These are phyloP conservation scores for Rhingia campestris DNA, from an alignment of 2,888 invertebrate genomes.

Conservation along the genomic window DNA sequence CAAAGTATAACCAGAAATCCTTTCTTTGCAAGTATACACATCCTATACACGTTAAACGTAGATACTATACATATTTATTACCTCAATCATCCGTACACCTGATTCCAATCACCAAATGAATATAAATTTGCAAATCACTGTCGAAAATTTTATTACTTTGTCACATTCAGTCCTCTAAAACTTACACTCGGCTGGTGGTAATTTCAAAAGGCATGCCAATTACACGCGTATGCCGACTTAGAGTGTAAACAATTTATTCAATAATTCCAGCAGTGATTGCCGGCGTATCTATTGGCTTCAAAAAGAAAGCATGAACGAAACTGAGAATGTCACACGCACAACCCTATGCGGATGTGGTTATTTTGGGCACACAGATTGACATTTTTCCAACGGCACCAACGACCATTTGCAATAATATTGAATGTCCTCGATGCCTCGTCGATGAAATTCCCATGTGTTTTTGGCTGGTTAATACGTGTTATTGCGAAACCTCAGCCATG, in stretches of 20 bases:
- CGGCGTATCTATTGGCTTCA: slow-evolving; percentile 21
- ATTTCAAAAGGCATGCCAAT: slow-evolving; percentile 21
- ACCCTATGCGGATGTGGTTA: slow-evolving; percentile 20
- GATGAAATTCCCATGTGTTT: background rate
- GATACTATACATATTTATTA: slow-evolving; percentile 15
- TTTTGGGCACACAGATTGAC: slow-evolving; percentile 51
- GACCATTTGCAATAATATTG: slow-evolving; percentile 55
- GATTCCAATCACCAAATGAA: slow-evolving; percentile 25
- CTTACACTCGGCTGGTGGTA: background rate
- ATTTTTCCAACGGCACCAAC: slow-evolving; percentile 29
- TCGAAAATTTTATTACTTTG: slow-evolving; percentile 36
- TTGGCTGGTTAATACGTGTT: slow-evolving; percentile 35
- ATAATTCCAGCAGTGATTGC: slow-evolving; percentile 40
- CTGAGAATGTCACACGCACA: background rate
- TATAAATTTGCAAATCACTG: slow-evolving; percentile 16
- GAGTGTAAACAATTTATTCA: slow-evolving; percentile 50
- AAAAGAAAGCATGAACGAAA: slow-evolving; percentile 20
- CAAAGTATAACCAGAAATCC: too few relatives aligned
- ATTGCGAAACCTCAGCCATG: slow-evolving; percentile 27
- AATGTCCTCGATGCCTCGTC: background rate
- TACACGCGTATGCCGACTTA: slow-evolving; percentile 7
- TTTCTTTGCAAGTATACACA: too few relatives aligned
- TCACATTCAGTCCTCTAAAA: background rate
- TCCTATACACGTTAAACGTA: too few relatives aligned
- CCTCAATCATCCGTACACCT: slow-evolving; percentile 1